Evolutionary conservation across 2,797 vertebrate species (phyloP).

Genomic region (Morus bassanus): DNA sequence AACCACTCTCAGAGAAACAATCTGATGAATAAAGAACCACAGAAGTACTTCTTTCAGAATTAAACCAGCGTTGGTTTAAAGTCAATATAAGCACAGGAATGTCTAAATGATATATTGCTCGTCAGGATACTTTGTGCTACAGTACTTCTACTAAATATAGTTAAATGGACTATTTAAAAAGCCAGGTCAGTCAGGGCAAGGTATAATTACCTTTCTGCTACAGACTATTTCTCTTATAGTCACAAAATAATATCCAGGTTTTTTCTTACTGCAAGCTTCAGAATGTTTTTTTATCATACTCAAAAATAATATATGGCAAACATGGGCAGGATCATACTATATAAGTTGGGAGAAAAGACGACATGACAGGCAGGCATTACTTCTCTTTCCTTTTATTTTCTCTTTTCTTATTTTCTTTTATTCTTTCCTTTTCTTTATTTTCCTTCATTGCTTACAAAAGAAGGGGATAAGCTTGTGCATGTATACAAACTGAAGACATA

Average conservation of each 20-base stretch:
- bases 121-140: not conserved
- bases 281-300: not conserved
- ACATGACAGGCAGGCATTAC: not conserved
- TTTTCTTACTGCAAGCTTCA: not conserved
- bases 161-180: constrained; percentile 26
- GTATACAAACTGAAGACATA: not conserved
- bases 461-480: not conserved
- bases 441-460: not conserved
- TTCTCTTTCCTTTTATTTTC: not conserved
- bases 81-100: not conserved
- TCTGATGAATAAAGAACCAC: not conserved
- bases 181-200: not conserved
- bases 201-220: not conserved
- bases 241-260: not conserved
- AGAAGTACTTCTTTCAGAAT: not conserved
- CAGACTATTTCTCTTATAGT: not conserved
- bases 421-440: not conserved
- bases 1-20: not conserved
- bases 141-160: not conserved
- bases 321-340: not conserved
- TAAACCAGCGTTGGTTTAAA: not conserved
- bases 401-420: not conserved
- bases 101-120: not conserved
- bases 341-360: not conserved
- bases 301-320: not conserved